Evolutionary conservation across 2,888 invertebrate species (phyloP), one percentile per base, ranked within the genome.

Genomic region (Eretmocerus hayati): DNA sequence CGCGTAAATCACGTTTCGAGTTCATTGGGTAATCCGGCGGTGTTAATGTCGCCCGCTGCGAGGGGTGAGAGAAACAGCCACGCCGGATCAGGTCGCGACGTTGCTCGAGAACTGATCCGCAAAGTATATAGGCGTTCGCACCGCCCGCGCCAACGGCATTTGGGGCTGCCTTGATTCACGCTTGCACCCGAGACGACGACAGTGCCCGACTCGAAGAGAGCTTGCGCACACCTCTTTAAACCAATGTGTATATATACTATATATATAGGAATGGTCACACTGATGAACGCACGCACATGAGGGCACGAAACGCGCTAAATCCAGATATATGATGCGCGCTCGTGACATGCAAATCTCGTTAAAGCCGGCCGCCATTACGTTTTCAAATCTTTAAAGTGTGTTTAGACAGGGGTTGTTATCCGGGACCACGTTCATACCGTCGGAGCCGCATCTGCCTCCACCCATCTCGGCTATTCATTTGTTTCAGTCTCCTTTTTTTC

Each of bases 371-470:
- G 63, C 69, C 69, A 71, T 71, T 70, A 69, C 69, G 67, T 71
- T 71, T 71, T 69, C 68, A 69, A 70, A 71, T 71, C 71, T 71
- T 70, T 70, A 70, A 71, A 71, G 70, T 69, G 69, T 71, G 67
- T 71, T 71, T 71, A 69, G 69, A 70, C 67, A 71, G 71, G 61
- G 65, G 63, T 62, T 62, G 55, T 58, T 57, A 61, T 61, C 58
- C 58, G 46, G 56, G 56, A 55, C 49, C 52, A 30, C 42, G 35
- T 31, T 9, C 47, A 42, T 50, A 48, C 36, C 37, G 15, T 13
- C 33, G 11, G 13, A 5, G 15, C 33, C 33, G 33, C 33, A 5
- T 13, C 11, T 13, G 6, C 30, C 30, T 30, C 9, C 13, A 13
- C 13, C 5, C 33, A 13, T n/a, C 33, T n/a, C 33, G 15, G 33